A percentile compares a stretch with the other conserved stretches of the same genome.
phyloP scores from a whole-genome alignment of 1,140 invertebrate species.

The Euglossa dilemma region DNA sequence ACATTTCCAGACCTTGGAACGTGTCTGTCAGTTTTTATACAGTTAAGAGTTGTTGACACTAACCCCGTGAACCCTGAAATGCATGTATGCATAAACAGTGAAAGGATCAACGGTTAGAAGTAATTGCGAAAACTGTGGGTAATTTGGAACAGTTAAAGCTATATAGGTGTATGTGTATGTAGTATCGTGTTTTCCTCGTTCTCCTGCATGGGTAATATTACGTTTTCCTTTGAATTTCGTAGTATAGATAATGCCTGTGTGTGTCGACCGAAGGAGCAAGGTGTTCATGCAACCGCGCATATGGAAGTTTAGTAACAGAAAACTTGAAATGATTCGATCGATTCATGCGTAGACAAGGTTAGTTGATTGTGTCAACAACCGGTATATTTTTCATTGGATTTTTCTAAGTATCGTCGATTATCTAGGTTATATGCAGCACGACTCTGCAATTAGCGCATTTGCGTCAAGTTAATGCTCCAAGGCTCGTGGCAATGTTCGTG shows the following conservation, averaged over 20 bases:
- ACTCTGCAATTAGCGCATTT: background rate
- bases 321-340: conserved; percentile 15
- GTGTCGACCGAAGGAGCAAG: background rate
- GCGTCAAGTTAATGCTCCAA: conserved; percentile 5
- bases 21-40: background rate
- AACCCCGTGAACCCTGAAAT: conserved; percentile 61
- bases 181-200: background rate
- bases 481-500: background rate
- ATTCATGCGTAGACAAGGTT: conserved; percentile 17
- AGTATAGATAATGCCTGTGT: background rate
- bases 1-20: too few relatives aligned
- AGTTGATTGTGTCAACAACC: conserved; percentile 30
- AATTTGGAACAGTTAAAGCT: conserved; percentile 11
- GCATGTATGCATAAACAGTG: conserved; percentile 51
- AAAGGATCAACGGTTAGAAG: conserved; percentile 55
- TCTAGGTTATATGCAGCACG: background rate
- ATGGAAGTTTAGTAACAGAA: conserved; percentile 18
- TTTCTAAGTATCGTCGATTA: background rate
- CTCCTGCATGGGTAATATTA: background rate
- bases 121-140: conserved; percentile 54
- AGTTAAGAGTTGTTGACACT: conserved; percentile 51
- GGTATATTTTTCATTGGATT: conserved; percentile 21
- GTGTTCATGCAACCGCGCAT: background rate
- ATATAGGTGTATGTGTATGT: background rate
- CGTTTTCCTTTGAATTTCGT: conserved; percentile 5